Evolutionary conservation across 1,140 invertebrate species (phyloP).

Genomic region (Myzus persicae): DNA sequence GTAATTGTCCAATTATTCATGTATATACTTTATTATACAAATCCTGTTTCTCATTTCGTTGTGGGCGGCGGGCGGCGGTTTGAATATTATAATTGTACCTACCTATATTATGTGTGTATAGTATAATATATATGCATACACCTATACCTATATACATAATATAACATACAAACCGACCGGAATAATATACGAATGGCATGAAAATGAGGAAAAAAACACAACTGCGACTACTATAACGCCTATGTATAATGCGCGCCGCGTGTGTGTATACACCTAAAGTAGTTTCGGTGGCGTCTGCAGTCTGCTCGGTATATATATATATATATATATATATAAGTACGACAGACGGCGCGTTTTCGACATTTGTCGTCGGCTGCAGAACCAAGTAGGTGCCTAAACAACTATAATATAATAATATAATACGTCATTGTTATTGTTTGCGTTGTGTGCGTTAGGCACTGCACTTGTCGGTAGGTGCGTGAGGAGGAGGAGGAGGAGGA

Average conservation of each 20-base stretch:
- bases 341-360: not conserved
- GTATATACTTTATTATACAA: constrained; percentile 47
- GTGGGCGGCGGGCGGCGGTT: constrained; percentile 23
- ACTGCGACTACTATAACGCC: not conserved
- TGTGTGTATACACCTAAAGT: not conserved
- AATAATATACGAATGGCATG: not conserved
- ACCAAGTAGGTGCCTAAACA: not conserved
- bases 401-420: not conserved
- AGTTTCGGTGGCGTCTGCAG: not conserved
- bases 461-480: not conserved
- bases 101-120: not conserved
- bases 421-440: not conserved
- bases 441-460: not conserved
- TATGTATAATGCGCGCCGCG: not conserved
- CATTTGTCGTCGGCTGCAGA: not conserved
- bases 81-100: constrained; percentile 34
- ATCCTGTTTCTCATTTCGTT: constrained; percentile 50
- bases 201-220: not conserved
- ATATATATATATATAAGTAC: too few species aligned
- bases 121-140: not conserved
- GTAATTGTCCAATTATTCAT: constrained; percentile 57
- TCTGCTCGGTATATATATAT: too few species aligned
- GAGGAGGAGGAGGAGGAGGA: not conserved
- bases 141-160: not conserved
- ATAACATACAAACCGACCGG: not conserved